Base-by-base conservation (phyloP, 2,888 invertebrate species). In the Parnassius mnemosyne region DNA sequence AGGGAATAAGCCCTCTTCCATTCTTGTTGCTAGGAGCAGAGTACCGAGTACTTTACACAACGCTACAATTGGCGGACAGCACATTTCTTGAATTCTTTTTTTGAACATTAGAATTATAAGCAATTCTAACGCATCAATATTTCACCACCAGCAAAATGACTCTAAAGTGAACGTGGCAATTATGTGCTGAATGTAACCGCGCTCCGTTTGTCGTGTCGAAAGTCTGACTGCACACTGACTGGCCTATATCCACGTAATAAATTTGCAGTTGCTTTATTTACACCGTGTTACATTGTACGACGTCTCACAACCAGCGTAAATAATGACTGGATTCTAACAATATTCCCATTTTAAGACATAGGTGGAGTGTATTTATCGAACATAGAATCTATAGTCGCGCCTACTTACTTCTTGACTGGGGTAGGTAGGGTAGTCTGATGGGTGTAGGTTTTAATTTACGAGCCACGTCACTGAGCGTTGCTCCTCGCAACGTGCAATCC, bases 241-340 rank as follows among this genome's bases (percentile, higher is more conserved):
- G 71, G 68, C 68, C 69, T 68, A 71, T 71, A 74, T 70, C 72
- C 72, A 68, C 68, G 71, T 72, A 75, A 77, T 70, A 55, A 69
- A 77, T 73, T 72, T 69, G 65, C 67, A 66, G 57, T 68, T 61
- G 64, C 71, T 60, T 63, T 59, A 63, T 62, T 62, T 71, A 53
- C 57, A 54, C 53, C 16, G 46, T 20, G n/a, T 58, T 60, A 63
- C 63, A 53, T 50, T 58, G 55, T 55, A 54, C 16, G 50, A 9
- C 63, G 61, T 63, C 66, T 64, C 67, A 65, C 53, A 58, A 53
- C 50, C 53, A 44, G 44, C 61, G 25, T 58, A 46, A 63, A 57
- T 65, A 58, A 65, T 49, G 58, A 59, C 57, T 50, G 54, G 63
- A 64, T 60, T 64, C 57, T 59, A 44, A 51, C 60, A 13, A 49